Conservation (phyloP, 2,113 vertebrate species). For the Pelusios castaneus region DNA sequence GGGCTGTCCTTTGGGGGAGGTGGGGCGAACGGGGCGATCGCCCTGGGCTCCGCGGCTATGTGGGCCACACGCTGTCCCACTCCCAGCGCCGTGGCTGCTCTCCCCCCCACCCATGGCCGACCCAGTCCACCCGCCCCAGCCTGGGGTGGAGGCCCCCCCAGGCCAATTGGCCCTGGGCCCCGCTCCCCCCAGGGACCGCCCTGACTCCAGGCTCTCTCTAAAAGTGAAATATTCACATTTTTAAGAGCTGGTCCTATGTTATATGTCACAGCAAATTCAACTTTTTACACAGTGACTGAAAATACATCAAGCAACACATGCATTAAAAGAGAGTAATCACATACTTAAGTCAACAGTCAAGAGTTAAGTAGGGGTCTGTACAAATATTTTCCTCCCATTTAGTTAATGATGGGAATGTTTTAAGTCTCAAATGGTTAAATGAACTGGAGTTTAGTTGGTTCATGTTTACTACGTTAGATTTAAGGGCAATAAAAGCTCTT, state of each 20-base stretch:
- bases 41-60: too few relatives aligned
- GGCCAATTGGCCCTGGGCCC: too few relatives aligned
- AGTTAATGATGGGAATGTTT: neutral
- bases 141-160: too few relatives aligned
- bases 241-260: neutral
- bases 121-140: too few relatives aligned
- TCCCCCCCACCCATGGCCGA: too few relatives aligned
- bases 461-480: neutral
- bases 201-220: neutral
- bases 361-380: neutral
- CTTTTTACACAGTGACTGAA: neutral
- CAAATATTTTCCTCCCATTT: neutral
- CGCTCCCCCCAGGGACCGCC: too few relatives aligned
- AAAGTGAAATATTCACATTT: neutral
- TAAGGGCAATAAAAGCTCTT: neutral
- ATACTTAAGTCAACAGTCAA: neutral
- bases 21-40: too few relatives aligned
- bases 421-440: conserved; percentile 16
- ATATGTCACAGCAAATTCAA: neutral
- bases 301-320: neutral
- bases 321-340: neutral
- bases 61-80: too few relatives aligned
- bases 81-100: too few relatives aligned
- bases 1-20: too few relatives aligned
- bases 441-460: neutral